Conservation (phyloP, 2,113 vertebrate species). For the Grantiella picta region DNA sequence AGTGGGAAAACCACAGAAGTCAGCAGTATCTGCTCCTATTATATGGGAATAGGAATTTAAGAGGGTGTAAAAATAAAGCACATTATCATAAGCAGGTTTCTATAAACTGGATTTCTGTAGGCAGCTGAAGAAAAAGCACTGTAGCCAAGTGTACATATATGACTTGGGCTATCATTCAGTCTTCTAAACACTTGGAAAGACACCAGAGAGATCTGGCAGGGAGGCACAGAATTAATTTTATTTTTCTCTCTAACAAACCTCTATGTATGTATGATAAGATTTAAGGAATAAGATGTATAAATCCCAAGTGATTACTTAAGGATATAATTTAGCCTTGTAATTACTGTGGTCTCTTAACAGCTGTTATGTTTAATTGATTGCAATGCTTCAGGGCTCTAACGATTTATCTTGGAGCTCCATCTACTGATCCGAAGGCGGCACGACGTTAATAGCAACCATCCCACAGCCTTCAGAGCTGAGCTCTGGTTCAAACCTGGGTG, state of each 20-base stretch:
- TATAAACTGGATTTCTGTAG: background rate
- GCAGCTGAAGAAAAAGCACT: background rate
- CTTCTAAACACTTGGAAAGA: background rate
- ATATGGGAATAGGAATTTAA: background rate
- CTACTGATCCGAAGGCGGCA: conserved; percentile 9
- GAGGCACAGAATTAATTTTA: background rate
- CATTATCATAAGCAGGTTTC: background rate
- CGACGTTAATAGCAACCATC: background rate
- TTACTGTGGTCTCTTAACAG: background rate
- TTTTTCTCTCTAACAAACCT: background rate
- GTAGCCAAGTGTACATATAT: background rate
- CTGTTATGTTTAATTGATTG: background rate
- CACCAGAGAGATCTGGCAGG: background rate
- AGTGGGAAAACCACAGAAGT: background rate
- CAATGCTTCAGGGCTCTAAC: background rate
- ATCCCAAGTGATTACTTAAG: conserved; percentile 43
- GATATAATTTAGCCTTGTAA: conserved; percentile 31
- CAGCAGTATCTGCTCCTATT: background rate
- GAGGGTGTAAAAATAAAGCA: background rate
- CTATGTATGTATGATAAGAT: background rate
- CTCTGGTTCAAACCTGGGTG: background rate
- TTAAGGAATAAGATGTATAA: conserved; percentile 30
- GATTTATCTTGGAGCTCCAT: conserved; percentile 60
- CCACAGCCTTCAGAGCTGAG: background rate
- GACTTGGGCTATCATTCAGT: background rate